phyloP scores from a whole-genome alignment of 2,888 invertebrate genomes.

The Caenorhabditis auriculariae region DNA sequence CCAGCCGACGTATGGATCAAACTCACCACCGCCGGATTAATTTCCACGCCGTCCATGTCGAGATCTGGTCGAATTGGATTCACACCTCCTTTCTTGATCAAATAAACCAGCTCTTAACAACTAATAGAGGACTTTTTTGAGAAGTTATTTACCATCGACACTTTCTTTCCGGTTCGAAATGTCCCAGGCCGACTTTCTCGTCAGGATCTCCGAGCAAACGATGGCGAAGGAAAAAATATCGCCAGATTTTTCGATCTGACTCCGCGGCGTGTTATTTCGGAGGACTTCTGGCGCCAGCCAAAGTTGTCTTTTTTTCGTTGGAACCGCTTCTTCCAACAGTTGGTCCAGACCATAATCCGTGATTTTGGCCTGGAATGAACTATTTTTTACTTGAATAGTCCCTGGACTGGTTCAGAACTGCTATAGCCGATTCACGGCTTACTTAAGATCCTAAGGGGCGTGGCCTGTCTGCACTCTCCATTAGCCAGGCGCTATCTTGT shows the following conservation, averaged over 20 bases:
- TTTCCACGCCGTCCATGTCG: conserved; percentile 35
- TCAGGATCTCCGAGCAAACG: conserved; percentile 53
- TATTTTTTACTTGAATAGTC: too few species aligned
- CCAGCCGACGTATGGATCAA: neutral
- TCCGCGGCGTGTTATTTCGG: conserved; percentile 22
- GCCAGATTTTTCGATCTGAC: conserved; percentile 41
- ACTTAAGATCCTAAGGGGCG: neutral
- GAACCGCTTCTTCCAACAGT: conserved; percentile 29
- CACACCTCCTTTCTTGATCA: conserved; percentile 44
- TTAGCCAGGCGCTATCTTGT: too few species aligned
- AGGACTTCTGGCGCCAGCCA: conserved; percentile 58
- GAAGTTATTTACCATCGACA: conserved; percentile 22
- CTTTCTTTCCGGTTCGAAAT: conserved; percentile 40
- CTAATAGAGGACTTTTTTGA: neutral
- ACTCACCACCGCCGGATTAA: conserved; percentile 36
- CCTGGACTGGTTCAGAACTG: too few species aligned
- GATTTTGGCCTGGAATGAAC: conserved; percentile 25
- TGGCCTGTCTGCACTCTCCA: too few species aligned
- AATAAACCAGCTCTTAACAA: conserved; percentile 45
- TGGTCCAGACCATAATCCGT: conserved; percentile 30
- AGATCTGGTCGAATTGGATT: conserved; percentile 42
- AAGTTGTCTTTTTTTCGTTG: conserved; percentile 28
- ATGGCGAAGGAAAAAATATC: conserved; percentile 58
- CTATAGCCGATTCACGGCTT: too few species aligned
- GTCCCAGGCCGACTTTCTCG: conserved; percentile 53